Base-by-base conservation (phyloP, 2,888 invertebrate genomes). In the Pollenia griseotomentosa region DNA sequence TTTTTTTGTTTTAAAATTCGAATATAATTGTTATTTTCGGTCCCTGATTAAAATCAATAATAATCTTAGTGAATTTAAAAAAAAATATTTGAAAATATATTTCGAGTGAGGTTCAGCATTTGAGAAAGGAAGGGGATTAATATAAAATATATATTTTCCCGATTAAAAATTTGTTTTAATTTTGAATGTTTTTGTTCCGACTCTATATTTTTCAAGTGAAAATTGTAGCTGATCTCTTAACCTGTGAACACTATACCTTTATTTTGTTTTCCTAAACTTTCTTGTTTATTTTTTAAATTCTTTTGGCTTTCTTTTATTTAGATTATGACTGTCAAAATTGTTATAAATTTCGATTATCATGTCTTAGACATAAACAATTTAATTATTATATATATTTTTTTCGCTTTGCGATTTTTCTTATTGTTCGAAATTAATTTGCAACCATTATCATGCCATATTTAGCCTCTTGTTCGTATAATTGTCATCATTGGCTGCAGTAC, bases 401-500 rank as follows among this genome's bases (percentile, higher is more conserved):
- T 40, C 5, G 0, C 12, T n/a, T 63, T 71, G 7, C 19, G 8
- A 11, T 71, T 61, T 59, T 48, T 68, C 12, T 23, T 65, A 33
- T 57, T 57, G n/a, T 19, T 68, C n/a, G 23, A 78, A 81, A 81
- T 55, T 61, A 79, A 78, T 82, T 82, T 82, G 44, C 71, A 57
- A 68, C 42, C 70, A 86, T 75, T 86, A 79, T 70, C 79, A 65
- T 53, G 70, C 40, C 70, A 57, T 48, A 77, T 77, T 83, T 70
- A 63, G 77, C 70, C 77, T 51, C 55, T 75, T 59, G 65, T 71
- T 86, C 70, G 33, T 51, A 57, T 83, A 86, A 83, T 86, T 79
- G 82, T 77, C 71, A 57, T 51, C 14, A 33, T 80, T 33, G 33
- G 57, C 57, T 40, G 55, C 2, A 23, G 46, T 40, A 73, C 57